Evolutionary conservation across 92 coral and sea anemone genomes (phyloP).

Genomic region (Epizoanthus scotinus): DNA sequence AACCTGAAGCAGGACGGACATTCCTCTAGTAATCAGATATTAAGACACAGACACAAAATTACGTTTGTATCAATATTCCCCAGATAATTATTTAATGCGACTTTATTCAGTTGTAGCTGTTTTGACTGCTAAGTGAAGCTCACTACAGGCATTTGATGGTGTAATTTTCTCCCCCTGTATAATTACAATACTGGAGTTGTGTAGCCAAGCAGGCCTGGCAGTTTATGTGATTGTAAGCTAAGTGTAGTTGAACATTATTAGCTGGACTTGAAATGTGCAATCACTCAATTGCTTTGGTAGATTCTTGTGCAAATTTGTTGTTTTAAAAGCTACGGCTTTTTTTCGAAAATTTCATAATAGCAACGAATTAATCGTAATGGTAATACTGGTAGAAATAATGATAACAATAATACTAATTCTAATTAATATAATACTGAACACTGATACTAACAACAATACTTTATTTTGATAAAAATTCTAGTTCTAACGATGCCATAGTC

Average conservation of each 20-base stretch:
- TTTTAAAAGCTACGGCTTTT: neutral
- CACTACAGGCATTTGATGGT: constrained; percentile 29
- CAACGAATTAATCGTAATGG: no score
- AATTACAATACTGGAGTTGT: neutral
- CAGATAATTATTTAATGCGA: constrained; percentile 21
- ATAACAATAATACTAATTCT: no score
- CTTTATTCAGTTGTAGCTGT: neutral
- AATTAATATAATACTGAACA: no score
- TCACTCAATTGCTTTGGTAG: neutral
- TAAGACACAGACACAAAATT: neutral
- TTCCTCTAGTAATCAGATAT: neutral
- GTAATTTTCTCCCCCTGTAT: neutral
- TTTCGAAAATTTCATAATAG: neutral
- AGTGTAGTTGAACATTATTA: neutral
- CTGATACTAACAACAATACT: no score
- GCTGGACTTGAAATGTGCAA: neutral
- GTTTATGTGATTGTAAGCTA: neutral
- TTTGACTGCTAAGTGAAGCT: constrained; percentile 2
- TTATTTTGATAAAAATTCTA: no score
- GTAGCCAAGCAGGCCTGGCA: neutral
- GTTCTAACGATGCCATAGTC: no score
- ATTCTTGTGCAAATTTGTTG: no score
- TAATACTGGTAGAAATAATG: no score
- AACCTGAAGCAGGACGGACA: neutral
- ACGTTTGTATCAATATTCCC: neutral